Base-by-base conservation (phyloP, 2,797 vertebrate genomes). In the Perodicticus potto region DNA sequence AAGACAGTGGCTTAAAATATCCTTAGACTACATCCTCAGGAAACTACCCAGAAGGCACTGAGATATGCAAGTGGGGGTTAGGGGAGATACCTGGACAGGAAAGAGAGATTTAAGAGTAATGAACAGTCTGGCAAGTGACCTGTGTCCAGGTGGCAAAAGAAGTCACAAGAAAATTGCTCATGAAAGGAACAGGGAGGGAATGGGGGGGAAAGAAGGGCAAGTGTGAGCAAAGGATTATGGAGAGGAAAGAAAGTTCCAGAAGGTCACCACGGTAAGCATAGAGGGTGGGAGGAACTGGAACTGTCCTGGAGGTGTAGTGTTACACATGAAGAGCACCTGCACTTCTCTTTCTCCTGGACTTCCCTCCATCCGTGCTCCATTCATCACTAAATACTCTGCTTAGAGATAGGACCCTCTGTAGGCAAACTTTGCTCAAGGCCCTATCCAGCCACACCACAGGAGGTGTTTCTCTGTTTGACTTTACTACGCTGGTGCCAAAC, bases 211-310 rank as follows among this genome's bases (percentile, higher is more conserved):
- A 3, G 5, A 67, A 90, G 82, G 76, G 72, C 2, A 27, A 90
- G 25, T 5, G 61, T 11, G 57, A 94, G 20, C 22, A 27, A 53
- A 32, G 37, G 53, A 67, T 86, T 14, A 37, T 34, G 63, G 74
- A 65, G 82, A 77, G 43, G 45, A 87, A 78, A 90, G 57, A 82
- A 25, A 14, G 81, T 92, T 89, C 73, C 17, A 34, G 91, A 88
- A 91, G 25, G 40, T 88, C 43, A 72, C 32, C 0, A 0, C 13
- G 32, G 55, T 83, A 72, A 91, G 27, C 13, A 80, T 2, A 57
- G 77, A 94, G 78, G 61, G 9, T 3, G 59, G 13, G 27, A 63
- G 78, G 61, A 55, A 63, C 63, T 3, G 25, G 61, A 72, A 61
- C 14, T 32, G 0, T 93, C 53, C 59, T 74, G 3, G 4, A 78